Conservation (phyloP, 2,797 vertebrate species). For the Paramormyrops hopkinsi region DNA sequence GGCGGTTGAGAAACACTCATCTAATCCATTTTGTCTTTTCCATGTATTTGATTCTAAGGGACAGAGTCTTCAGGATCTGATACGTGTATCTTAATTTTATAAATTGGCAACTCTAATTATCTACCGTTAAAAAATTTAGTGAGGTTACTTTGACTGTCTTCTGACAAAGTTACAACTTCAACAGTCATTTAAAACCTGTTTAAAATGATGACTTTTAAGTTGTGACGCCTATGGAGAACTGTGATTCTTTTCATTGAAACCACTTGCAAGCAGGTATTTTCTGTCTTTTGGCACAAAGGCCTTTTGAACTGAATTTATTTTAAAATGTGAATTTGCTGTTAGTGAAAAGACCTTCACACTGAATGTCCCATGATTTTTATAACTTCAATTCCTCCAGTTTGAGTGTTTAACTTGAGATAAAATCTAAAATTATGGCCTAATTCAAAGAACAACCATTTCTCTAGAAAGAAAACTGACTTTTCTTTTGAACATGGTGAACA, state of each 20-base stretch:
- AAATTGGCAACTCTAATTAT: background rate
- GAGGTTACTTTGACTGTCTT: background rate
- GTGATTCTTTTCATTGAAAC: background rate
- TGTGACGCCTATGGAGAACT: background rate
- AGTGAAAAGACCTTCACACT: background rate
- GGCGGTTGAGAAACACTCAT: background rate
- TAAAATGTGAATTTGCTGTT: conserved; percentile 24
- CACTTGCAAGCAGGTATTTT: background rate
- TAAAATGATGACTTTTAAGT: background rate
- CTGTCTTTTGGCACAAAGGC: background rate
- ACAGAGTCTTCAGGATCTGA: background rate
- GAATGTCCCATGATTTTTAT: conserved; percentile 4
- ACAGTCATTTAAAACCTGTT: background rate
- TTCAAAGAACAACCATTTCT: background rate
- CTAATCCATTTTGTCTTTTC: background rate
- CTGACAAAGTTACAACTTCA: background rate
- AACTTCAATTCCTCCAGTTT: background rate
- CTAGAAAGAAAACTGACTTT: background rate
- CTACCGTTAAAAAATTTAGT: background rate
- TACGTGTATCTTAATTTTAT: background rate
- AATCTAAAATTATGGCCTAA: background rate
- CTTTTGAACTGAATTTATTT: background rate
- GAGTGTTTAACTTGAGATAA: background rate
- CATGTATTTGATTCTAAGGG: background rate
- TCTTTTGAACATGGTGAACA: conserved; percentile 20